A percentile compares a stretch with the other conserved stretches of the same genome.
Evolutionary conservation across 1,140 invertebrate species (phyloP).

Genomic region (Scylla paramamosain): DNA sequence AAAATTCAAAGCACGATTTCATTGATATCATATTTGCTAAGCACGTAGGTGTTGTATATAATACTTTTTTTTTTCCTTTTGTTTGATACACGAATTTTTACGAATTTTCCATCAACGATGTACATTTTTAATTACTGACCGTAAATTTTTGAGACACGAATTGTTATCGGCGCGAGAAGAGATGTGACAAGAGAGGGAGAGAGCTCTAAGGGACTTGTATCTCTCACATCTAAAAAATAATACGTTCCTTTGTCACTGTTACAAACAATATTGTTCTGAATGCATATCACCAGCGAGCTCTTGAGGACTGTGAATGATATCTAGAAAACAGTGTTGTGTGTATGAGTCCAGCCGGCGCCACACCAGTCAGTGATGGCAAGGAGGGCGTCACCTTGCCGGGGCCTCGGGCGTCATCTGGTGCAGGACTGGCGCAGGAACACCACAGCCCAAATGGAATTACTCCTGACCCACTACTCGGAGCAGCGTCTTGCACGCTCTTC

Average conservation of each 20-base stretch:
- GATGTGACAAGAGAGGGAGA: constrained; percentile 19
- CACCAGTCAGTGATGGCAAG: not conserved
- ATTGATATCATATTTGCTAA: not conserved
- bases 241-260: constrained; percentile 14
- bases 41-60: not conserved
- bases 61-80: not conserved
- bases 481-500: not conserved
- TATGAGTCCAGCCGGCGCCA: constrained; percentile 49
- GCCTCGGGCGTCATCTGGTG: not conserved
- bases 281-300: constrained; percentile 45
- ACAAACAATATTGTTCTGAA: constrained; percentile 13
- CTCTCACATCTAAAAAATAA: constrained; percentile 14
- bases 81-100: not conserved
- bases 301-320: constrained; percentile 39
- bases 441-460: not conserved
- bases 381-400: not conserved
- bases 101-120: not conserved
- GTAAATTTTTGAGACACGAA: not conserved
- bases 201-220: constrained; percentile 21
- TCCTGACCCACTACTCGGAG: not conserved
- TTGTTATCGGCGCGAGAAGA: constrained; percentile 12
- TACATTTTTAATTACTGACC: not conserved
- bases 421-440: not conserved
- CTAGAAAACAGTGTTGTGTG: constrained; percentile 46
- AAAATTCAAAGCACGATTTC: not conserved